Conservation (phyloP, 2,797 vertebrate species). For the Muraenolepis orangiensis region DNA sequence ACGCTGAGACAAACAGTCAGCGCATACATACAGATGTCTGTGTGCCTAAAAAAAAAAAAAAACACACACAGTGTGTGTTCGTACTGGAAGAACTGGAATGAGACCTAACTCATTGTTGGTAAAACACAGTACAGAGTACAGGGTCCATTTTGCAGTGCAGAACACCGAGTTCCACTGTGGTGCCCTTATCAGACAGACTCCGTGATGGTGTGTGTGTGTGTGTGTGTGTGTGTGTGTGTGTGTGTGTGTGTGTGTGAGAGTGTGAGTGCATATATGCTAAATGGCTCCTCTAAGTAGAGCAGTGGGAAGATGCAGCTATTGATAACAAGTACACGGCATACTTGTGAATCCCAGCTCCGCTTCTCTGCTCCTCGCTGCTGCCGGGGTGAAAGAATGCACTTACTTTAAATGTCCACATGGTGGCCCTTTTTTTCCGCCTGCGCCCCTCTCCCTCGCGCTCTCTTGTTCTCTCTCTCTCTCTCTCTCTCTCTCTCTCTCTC, state of each 20-base stretch:
- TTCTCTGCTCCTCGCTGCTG: conserved; percentile 32
- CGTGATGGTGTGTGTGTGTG: neutral
- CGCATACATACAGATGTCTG: neutral
- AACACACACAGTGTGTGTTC: conserved; percentile 3
- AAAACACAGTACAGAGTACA: conserved; percentile 4
- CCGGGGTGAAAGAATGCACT: conserved; percentile 30
- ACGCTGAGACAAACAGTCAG: no score
- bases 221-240: neutral
- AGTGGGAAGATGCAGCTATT: conserved; percentile 18
- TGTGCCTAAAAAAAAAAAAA: conserved; percentile 4
- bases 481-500: conserved; percentile 15
- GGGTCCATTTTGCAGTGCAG: conserved; percentile 18
- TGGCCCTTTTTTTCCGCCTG: conserved; percentile 45
- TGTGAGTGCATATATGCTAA: conserved; percentile 28
- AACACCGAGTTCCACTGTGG: conserved; percentile 35
- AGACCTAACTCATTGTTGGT: conserved; percentile 14
- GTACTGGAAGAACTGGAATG: conserved; percentile 1
- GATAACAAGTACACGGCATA: conserved; percentile 33
- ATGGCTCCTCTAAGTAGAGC: conserved; percentile 22
- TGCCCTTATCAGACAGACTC: neutral
- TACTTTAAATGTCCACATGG: conserved; percentile 53
- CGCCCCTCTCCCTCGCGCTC: conserved; percentile 16
- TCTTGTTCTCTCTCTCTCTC: conserved; percentile 31
- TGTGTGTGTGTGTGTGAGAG: neutral
- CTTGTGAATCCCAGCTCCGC: conserved; percentile 31